phyloP scores from a whole-genome alignment of 2,797 vertebrate genomes.

The Podargus strigoides region DNA sequence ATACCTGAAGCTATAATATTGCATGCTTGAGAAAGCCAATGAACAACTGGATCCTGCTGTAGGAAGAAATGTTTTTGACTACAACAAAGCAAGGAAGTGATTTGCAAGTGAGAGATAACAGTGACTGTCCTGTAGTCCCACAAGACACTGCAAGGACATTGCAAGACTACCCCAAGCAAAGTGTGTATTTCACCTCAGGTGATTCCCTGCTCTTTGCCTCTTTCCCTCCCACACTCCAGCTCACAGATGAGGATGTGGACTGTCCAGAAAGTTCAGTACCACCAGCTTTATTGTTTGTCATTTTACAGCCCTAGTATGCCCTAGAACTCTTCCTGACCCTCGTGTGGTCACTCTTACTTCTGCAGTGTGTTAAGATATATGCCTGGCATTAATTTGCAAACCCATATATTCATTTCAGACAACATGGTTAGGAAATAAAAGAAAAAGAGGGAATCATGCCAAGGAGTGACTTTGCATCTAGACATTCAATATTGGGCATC shows the following conservation, averaged over 20 bases:
- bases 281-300: background rate
- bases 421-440: background rate
- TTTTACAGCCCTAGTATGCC: background rate
- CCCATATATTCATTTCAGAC: background rate
- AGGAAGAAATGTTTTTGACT: background rate
- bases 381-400: background rate
- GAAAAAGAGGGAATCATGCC: background rate
- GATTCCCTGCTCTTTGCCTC: background rate
- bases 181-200: background rate
- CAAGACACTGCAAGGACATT: background rate
- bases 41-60: background rate
- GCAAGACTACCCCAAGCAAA: background rate
- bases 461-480: background rate
- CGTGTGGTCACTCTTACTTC: accelerated
- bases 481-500: background rate
- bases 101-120: background rate
- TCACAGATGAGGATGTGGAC: background rate
- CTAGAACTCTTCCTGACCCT: background rate
- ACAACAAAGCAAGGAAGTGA: background rate
- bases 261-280: background rate
- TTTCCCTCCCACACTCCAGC: background rate
- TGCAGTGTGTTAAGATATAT: background rate
- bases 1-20: background rate
- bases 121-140: background rate
- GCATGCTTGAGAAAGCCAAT: background rate